Evolutionary conservation across 2,113 vertebrate species (phyloP), one percentile per base, ranked within the genome.

Genomic region (Thermophis baileyi): DNA sequence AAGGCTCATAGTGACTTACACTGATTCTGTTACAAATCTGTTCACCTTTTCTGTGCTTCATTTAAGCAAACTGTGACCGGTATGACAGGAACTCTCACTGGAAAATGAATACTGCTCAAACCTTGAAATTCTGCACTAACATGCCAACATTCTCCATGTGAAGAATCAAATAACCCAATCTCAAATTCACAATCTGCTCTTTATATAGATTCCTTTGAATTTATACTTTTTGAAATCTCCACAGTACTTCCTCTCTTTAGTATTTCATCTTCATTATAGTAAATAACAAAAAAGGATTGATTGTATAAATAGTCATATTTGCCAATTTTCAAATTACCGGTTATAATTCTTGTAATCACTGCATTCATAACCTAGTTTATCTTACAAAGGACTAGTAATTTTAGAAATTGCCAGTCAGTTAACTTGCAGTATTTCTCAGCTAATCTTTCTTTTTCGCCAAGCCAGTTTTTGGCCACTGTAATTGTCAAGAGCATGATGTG

Each of bases 31-130:
- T 85, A 24, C 50, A 85, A 91, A 40, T 4, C 24, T 18, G 22
- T 50, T 54, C 69, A 91, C 50, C n/a, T 91, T 91, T 91, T 53
- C 50, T 50, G 63, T 91, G 49, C 69, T 91, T 85, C 90, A 53
- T 81, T 91, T 91, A 44, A 69, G 69, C 69, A 85, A 85, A 18
- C 47, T 25, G 6, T 53, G 8, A 53, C 11, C 81, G 22, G 51
- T 40, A 18, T 53, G 63, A 85, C 50, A 91, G 69, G 22, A 24
- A 60, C 25, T 85, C 40, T 85, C 20, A 91, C 16, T 81, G 90
- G 47, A 11, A 85, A 53, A 90, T 90, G 81, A 90, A 81, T 81
- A 85, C 44, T 49, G 47, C 63, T 50, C 2, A 85, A 44, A 53
- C 22, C 69, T n/a, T 46, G 49, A n/a, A 85, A 85, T 85, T 11